Evolutionary conservation across 2,113 vertebrate genomes (phyloP).

Genomic region (Syrmaticus mikado): DNA sequence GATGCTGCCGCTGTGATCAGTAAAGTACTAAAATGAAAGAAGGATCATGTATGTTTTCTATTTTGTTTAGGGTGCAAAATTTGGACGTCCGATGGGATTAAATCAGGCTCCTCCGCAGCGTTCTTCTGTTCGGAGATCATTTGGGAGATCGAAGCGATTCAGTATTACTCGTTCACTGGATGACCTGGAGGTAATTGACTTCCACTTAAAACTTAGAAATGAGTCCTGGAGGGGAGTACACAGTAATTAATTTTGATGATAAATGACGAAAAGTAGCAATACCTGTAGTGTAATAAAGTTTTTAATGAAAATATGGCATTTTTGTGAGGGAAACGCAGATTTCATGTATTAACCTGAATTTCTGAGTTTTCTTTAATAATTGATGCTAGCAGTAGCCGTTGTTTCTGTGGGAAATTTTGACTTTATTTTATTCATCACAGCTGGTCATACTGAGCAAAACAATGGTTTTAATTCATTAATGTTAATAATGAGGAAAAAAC

Average conservation of each 20-base stretch:
- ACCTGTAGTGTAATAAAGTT: background rate
- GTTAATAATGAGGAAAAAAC: background rate
- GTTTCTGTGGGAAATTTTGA: background rate
- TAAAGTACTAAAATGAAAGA: background rate
- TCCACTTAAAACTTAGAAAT: background rate
- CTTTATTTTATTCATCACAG: background rate
- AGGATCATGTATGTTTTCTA: background rate
- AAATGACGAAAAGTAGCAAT: background rate
- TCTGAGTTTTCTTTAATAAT: background rate
- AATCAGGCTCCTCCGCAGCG: conserved; percentile 81
- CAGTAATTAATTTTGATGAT: background rate
- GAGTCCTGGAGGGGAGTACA: background rate
- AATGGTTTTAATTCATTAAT: background rate
- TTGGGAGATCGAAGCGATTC: conserved; percentile 88
- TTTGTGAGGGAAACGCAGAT: background rate
- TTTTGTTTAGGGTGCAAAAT: conserved; percentile 81
- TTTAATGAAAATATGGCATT: background rate
- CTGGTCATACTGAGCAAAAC: background rate
- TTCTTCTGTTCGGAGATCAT: conserved; percentile 86
- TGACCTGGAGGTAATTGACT: conserved; percentile 88
- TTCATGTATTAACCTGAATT: background rate
- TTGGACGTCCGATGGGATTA: conserved; percentile 83
- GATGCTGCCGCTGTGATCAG: background rate
- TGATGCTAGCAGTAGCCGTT: background rate
- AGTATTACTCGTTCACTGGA: conserved; percentile 94